These are phyloP conservation scores for Cyprinodon tularosa DNA, from an alignment of 2,113 vertebrate species.

Conservation along the genomic window DNA sequence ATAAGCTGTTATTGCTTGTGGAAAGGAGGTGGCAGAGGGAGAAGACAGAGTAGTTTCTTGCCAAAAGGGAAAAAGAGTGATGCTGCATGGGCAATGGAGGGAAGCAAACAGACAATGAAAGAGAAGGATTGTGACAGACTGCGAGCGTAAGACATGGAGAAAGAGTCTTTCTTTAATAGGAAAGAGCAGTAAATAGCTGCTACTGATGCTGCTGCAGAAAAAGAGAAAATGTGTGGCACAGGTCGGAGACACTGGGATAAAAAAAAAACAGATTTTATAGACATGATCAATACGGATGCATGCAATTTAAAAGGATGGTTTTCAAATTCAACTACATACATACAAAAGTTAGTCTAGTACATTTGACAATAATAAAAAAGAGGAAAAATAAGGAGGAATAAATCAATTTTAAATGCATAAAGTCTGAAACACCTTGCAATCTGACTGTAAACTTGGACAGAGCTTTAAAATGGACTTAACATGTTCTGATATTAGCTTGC, in stretches of 20 bases:
- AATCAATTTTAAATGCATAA: background rate
- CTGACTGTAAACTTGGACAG: background rate
- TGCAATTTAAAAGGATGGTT: slow-evolving; percentile 8
- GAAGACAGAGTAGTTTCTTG: slow-evolving; percentile 55
- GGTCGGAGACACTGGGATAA: slow-evolving; percentile 27
- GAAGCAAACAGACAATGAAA: slow-evolving; percentile 74
- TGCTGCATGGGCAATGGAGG: slow-evolving; percentile 60
- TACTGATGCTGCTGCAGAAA: slow-evolving; percentile 32
- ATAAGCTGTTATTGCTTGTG: slow-evolving; percentile 62
- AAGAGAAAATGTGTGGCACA: slow-evolving; percentile 23
- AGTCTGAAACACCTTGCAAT: background rate
- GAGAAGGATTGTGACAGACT: slow-evolving; percentile 62
- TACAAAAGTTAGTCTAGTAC: slow-evolving; percentile 5
- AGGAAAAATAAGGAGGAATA: background rate
- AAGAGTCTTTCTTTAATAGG: slow-evolving; percentile 51
- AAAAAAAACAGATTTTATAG: slow-evolving; percentile 44
- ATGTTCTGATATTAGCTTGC: slow-evolving; percentile 38
- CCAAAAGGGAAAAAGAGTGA: slow-evolving; percentile 64
- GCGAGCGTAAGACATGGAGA: slow-evolving; percentile 41
- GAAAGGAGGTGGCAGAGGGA: slow-evolving; percentile 33
- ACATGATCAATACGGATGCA: slow-evolving; percentile 49
- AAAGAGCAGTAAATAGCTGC: slow-evolving; percentile 49
- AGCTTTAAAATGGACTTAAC: background rate
- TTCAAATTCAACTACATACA: slow-evolving; percentile 9
- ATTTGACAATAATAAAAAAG: slow-evolving; percentile 22